Conservation (phyloP, 2,888 invertebrate genomes). For the Drepana falcataria region DNA sequence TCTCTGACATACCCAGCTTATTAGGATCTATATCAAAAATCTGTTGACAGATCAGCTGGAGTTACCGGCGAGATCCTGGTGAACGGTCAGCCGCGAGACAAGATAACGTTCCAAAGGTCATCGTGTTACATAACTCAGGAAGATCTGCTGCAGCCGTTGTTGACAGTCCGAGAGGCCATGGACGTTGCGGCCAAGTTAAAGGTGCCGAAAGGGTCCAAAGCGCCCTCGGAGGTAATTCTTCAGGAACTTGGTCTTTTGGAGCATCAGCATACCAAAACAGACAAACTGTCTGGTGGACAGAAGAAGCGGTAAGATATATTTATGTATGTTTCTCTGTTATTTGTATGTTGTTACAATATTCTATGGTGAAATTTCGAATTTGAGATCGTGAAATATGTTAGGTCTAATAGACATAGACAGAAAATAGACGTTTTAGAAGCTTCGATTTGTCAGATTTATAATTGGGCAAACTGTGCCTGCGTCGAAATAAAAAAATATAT, state of each 20-base stretch:
- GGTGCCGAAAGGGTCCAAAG: slow-evolving; percentile 73
- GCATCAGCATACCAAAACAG: slow-evolving; percentile 81
- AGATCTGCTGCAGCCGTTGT: slow-evolving; percentile 84
- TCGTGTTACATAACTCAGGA: slow-evolving; percentile 92
- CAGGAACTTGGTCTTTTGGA: slow-evolving; percentile 81
- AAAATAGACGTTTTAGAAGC: too few species aligned
- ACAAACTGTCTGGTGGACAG: slow-evolving; percentile 86
- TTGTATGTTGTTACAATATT: too few species aligned
- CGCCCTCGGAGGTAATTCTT: slow-evolving; percentile 74
- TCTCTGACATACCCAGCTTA: too few species aligned
- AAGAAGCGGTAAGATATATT: slow-evolving; percentile 77
- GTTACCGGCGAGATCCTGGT: slow-evolving; percentile 83
- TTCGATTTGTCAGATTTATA: too few species aligned
- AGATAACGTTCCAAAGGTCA: slow-evolving; percentile 81
- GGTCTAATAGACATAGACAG: too few species aligned
- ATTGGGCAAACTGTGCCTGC: too few species aligned
- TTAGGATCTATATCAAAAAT: too few species aligned
- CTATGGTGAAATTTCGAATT: too few species aligned
- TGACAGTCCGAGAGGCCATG: slow-evolving; percentile 87
- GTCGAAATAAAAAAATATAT: too few species aligned
- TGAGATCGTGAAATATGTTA: too few species aligned
- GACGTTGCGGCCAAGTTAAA: slow-evolving; percentile 87
- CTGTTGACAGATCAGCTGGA: slow-evolving; percentile 74
- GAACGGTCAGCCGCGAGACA: slow-evolving; percentile 81
- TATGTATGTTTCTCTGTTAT: too few species aligned